Conservation (phyloP, 2,888 invertebrate genomes). For the Pasiphila rectangulata region DNA sequence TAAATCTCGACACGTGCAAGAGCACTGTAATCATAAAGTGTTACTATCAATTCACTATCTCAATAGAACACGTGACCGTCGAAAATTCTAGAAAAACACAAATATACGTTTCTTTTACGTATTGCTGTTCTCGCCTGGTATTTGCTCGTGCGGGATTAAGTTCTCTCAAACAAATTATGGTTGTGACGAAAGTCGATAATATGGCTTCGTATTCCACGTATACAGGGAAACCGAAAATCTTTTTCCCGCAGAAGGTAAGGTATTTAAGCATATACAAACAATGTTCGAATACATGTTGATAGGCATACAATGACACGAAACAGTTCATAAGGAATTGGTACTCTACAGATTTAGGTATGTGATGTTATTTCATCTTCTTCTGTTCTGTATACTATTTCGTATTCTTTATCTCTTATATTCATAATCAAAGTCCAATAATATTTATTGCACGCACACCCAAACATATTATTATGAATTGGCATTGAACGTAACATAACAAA, state of each 20-base stretch:
- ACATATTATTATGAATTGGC: too few species aligned
- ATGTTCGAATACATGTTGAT: too few species aligned
- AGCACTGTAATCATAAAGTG: conserved; percentile 53
- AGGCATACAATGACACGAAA: too few species aligned
- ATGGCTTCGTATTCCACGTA: conserved; percentile 77
- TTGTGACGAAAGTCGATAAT: conserved; percentile 75
- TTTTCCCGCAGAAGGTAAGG: conserved; percentile 78
- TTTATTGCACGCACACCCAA: too few species aligned
- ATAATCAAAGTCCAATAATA: too few species aligned
- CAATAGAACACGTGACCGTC: conserved; percentile 58
- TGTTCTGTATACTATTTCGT: too few species aligned
- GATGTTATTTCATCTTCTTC: too few species aligned
- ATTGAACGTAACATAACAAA: too few species aligned
- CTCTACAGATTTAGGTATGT: too few species aligned
- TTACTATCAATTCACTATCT: conserved; percentile 53
- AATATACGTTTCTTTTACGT: conserved; percentile 46
- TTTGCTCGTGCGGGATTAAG: conserved; percentile 58
- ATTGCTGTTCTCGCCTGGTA: conserved; percentile 55
- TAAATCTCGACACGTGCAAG: conserved; percentile 50
- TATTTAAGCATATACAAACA: too few species aligned
- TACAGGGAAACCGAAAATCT: conserved; percentile 77
- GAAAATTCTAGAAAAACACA: conserved; percentile 71
- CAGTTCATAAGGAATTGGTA: too few species aligned
- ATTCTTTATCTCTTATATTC: too few species aligned
- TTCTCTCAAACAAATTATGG: conserved; percentile 73